These are phyloP conservation scores for Sebastes oblongus DNA, from an alignment of 2,797 vertebrate species.

Conservation along the genomic window DNA sequence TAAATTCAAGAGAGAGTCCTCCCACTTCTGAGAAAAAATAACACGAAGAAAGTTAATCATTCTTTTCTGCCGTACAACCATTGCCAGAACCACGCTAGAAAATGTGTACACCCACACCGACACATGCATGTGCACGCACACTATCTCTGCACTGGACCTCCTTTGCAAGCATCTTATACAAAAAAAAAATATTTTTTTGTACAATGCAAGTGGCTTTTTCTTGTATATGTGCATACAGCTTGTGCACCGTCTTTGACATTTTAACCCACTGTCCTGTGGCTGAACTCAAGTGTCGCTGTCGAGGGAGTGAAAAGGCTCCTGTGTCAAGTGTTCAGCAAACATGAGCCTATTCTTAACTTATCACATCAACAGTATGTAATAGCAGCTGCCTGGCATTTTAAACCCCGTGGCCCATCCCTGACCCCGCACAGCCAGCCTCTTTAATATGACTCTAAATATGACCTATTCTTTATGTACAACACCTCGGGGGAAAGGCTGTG, in stretches of 20 bases:
- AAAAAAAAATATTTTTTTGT: neutral
- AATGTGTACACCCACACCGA: neutral
- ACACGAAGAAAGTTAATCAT: constrained; percentile 66
- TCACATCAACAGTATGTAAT: constrained; percentile 77
- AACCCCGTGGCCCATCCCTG: constrained; percentile 73
- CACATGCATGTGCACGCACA: neutral
- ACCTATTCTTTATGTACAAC: constrained; percentile 77
- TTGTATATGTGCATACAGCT: neutral
- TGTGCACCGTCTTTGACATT: constrained; percentile 46
- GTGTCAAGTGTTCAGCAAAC: constrained; percentile 81
- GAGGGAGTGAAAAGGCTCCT: constrained; percentile 71
- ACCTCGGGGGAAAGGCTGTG: constrained; percentile 69
- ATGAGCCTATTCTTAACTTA: constrained; percentile 80
- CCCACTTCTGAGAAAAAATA: constrained; percentile 46
- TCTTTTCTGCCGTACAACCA: constrained; percentile 39
- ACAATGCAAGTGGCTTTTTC: neutral
- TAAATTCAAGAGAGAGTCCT: constrained; percentile 30
- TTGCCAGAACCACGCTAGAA: constrained; percentile 21
- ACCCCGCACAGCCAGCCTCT: constrained; percentile 68
- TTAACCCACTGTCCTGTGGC: constrained; percentile 64
- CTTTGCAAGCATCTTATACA: neutral
- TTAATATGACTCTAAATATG: constrained; percentile 76
- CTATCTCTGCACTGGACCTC: neutral
- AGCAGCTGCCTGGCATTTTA: constrained; percentile 78
- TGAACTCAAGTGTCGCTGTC: constrained; percentile 70